Evolutionary conservation across 2,797 vertebrate genomes (phyloP), one percentile per base, ranked within the genome.

Genomic region (Myotis vivesi): DNA sequence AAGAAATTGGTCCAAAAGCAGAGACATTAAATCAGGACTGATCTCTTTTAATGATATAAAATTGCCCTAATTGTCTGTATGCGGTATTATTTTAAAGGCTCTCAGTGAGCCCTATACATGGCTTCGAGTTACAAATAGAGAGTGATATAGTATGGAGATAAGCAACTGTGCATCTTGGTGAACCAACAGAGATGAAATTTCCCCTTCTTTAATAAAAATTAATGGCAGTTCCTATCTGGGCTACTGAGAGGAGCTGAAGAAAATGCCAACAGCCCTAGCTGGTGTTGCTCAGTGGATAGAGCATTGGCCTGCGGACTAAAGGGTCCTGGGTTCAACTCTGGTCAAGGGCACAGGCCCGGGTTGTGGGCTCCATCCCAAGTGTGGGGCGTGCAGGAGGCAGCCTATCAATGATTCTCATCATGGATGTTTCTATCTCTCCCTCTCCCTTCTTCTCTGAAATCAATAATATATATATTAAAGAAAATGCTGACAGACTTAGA

Each of bases 11-110:
- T 59, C 79, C 23, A 75, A 87, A 89, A 77, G 23, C 66, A 86
- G 57, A 81, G 57, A 66, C 64, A 51, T 12, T 79, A 94, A 89
- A 64, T 94, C 53, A 93, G 66, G 76, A 87, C 2, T 68, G 72
- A 89, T 84, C 23, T 33, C 68, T 62, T 66, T 75, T 51, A 75
- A 87, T 76, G 57, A 77, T 69, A 22, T 36, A n/a, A 77, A 89
- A 73, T 68, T 82, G 3, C 64, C 28, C 38, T 49, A 68, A 64
- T 77, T 83, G 30, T 44, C 16, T 55, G 72, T 30, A 30, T 49
- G 49, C 10, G 38, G 36, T 44, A 41, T 81, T 91, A 66, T 49
- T 76, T 66, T 84, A 49, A 88, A 90, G 16, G 73, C 55, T 36
- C 23, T 49, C 17, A 19, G 28, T 17, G 11, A 83, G 28, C 20